Evolutionary conservation across 2,113 vertebrate genomes (phyloP).

Genomic region (Aramus guarauna): DNA sequence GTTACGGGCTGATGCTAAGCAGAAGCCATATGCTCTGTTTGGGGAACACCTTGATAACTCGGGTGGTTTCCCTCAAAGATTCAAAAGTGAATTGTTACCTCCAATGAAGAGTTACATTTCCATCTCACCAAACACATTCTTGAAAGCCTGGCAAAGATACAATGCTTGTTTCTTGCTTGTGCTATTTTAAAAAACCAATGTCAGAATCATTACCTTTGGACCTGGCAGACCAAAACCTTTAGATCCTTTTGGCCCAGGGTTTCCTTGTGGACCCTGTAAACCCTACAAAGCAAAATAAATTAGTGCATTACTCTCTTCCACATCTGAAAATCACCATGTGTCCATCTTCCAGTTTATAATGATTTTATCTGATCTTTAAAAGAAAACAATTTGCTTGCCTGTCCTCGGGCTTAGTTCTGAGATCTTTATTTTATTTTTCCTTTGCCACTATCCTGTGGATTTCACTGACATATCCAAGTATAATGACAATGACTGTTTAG

Average conservation of each 20-base stretch:
- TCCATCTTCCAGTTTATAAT: not conserved
- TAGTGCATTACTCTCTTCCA: not conserved
- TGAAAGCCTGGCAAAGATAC: not conserved
- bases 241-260: constrained; percentile 65
- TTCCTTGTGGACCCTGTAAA: constrained; percentile 63
- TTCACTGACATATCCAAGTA: not conserved
- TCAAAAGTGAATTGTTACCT: not conserved
- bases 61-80: not conserved
- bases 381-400: not conserved
- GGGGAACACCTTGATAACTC: not conserved
- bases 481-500: not conserved
- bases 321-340: not conserved
- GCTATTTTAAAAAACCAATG: not conserved
- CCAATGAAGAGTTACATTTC: not conserved
- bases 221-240: constrained; percentile 60
- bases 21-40: not conserved
- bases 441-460: not conserved
- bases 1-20: not conserved
- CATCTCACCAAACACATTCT: not conserved
- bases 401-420: not conserved
- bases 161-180: not conserved
- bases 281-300: constrained; percentile 57
- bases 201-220: constrained; percentile 61
- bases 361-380: not conserved
- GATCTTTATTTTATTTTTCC: not conserved